Evolutionary conservation across 2,888 invertebrate species (phyloP).

Genomic region (Galerucella pusilla): DNA sequence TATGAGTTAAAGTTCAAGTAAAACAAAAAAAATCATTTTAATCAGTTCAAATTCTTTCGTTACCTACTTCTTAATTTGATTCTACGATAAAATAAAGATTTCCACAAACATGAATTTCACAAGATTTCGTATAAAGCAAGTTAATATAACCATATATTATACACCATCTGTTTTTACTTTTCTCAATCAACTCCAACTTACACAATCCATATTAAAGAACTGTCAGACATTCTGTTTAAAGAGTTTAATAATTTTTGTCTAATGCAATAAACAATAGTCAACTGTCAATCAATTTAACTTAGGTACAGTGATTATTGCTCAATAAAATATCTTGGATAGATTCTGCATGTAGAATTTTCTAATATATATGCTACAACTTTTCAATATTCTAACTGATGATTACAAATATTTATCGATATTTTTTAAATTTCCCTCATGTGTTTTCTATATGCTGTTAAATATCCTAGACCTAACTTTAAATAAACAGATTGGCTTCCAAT

Average conservation of each 20-base stretch:
- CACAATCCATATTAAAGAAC: background rate
- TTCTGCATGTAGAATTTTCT: background rate
- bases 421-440: no score
- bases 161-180: background rate
- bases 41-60: no score
- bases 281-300: slow-evolving; percentile 14
- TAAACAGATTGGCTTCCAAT: no score
- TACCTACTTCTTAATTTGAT: no score
- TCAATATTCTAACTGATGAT: background rate
- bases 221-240: background rate
- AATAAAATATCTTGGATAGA: background rate
- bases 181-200: background rate
- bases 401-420: no score
- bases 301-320: background rate
- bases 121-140: no score
- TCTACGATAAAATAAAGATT: no score
- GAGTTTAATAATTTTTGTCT: background rate
- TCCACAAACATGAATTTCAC: no score
- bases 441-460: no score
- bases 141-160: background rate
- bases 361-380: background rate
- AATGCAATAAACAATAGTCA: slow-evolving; percentile 15
- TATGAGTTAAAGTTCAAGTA: no score
- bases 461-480: no score
- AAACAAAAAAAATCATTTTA: no score